A percentile compares a stretch with the other conserved stretches of the same genome.
Evolutionary conservation across 2,113 vertebrate genomes (phyloP).

Genomic region (Corythornis vintsioides): DNA sequence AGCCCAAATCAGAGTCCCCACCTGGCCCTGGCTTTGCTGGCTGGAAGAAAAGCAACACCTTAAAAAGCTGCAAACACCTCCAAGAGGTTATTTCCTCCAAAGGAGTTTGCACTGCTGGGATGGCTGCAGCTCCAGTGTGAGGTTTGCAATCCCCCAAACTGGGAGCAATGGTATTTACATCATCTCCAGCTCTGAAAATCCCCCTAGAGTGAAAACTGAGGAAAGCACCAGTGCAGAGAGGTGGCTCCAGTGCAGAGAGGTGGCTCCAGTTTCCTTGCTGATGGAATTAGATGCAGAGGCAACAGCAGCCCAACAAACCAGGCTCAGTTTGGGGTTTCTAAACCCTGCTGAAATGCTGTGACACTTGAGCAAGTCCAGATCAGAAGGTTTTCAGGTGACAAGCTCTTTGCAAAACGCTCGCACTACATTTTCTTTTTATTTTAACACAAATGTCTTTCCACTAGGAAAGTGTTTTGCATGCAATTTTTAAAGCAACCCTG

Average conservation of each 20-base stretch:
- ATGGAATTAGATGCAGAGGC: rapidly evolving
- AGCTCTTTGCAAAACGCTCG: rapidly evolving
- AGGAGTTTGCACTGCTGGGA: neutral
- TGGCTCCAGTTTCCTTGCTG: neutral
- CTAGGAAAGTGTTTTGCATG: neutral
- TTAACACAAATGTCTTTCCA: neutral
- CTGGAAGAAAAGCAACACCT: rapidly evolving
- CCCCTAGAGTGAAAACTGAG: neutral
- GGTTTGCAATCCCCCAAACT: neutral
- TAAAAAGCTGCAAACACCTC: neutral
- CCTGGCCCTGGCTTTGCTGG: neutral
- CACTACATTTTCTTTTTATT: neutral
- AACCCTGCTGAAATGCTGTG: neutral
- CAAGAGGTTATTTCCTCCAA: neutral
- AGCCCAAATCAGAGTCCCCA: neutral
- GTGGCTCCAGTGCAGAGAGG: neutral
- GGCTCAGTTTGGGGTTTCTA: neutral
- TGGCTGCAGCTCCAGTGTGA: neutral
- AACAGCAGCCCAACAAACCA: neutral
- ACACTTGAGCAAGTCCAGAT: rapidly evolving
- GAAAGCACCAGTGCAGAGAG: neutral
- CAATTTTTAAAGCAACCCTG: neutral
- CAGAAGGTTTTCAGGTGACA: neutral
- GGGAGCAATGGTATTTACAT: rapidly evolving
- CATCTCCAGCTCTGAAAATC: neutral